These are phyloP conservation scores for Anomalospiza imberbis DNA, from an alignment of 2,797 vertebrate species.

Conservation along the genomic window DNA sequence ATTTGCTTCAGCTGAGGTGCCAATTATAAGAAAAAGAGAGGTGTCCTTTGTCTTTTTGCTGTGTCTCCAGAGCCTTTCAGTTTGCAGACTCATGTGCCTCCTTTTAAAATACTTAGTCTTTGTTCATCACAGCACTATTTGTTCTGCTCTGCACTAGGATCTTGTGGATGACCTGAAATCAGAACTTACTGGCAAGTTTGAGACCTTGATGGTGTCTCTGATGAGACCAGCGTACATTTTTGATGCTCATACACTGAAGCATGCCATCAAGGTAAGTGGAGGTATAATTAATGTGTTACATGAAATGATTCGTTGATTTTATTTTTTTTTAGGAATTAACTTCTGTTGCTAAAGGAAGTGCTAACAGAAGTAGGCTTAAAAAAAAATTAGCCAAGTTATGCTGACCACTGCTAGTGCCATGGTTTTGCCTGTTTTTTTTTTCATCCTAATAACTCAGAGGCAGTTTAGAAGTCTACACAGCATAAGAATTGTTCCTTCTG, in stretches of 20 bases:
- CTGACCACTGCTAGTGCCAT: neutral
- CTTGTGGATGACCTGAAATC: slow-evolving; percentile 88
- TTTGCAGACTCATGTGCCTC: neutral
- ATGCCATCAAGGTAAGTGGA: slow-evolving; percentile 90
- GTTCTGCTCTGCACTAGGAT: slow-evolving; percentile 76
- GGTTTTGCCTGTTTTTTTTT: neutral
- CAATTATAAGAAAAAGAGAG: neutral
- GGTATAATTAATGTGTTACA: neutral
- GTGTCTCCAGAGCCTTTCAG: neutral
- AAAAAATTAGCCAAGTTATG: neutral
- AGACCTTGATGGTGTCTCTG: slow-evolving; percentile 86
- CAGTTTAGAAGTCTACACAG: neutral
- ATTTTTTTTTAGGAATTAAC: neutral
- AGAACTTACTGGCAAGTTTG: slow-evolving; percentile 90
- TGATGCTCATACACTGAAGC: slow-evolving; percentile 85
- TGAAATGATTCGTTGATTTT: neutral
- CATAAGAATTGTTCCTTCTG: neutral
- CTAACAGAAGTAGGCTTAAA: neutral
- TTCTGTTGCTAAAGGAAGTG: neutral
- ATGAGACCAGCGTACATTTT: slow-evolving; percentile 84
- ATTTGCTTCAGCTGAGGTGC: neutral
- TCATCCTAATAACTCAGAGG: neutral
- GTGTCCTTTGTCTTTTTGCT: neutral
- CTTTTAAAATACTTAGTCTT: neutral
- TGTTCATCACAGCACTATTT: neutral